Percentiles rank a stretch among this genome's conserved stretches.
phyloP scores from a whole-genome alignment of 2,888 invertebrate genomes.

The Dolichomitus sp. region DNA sequence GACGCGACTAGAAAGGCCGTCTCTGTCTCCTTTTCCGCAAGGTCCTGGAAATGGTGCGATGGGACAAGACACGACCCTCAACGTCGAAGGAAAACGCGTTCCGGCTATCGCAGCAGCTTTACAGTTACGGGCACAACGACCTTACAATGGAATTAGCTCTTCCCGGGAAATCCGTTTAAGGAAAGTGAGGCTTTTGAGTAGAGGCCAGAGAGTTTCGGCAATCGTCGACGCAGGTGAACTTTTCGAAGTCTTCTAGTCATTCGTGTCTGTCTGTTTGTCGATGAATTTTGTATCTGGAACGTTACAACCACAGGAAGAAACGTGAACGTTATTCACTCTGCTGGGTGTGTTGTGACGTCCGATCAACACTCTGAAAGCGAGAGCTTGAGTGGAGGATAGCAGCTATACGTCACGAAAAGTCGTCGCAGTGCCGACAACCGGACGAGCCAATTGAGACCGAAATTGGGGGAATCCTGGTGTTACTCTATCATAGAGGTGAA shows the following conservation, averaged over 20 bases:
- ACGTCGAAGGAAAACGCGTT: not conserved
- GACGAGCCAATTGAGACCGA: constrained; percentile 64
- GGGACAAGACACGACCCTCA: constrained; percentile 1
- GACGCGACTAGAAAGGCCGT: constrained; percentile 12
- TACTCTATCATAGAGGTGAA: constrained; percentile 6
- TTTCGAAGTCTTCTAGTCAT: not conserved
- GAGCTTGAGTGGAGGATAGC: constrained; percentile 31
- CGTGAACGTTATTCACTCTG: constrained; percentile 29
- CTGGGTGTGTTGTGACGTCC: constrained; percentile 73
- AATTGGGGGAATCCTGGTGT: constrained; percentile 64
- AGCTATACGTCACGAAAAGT: constrained; percentile 41
- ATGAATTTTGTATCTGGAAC: not conserved
- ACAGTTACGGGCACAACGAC: constrained; percentile 29
- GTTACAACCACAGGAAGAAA: not conserved
- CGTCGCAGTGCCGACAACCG: constrained; percentile 50
- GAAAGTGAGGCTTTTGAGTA: constrained; percentile 62
- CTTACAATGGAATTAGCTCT: constrained; percentile 82
- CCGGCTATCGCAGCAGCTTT: constrained; percentile 17
- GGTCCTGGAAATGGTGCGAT: constrained; percentile 15
- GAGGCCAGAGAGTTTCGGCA: constrained; percentile 5
- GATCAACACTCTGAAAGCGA: constrained; percentile 68
- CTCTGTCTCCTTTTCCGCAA: constrained; percentile 12
- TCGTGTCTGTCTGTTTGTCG: constrained; percentile 11
- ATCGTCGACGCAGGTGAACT: constrained; percentile 56
- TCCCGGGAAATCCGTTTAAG: constrained; percentile 82